phyloP scores from a whole-genome alignment of 2,113 vertebrate genomes.

The Pagrus major region DNA sequence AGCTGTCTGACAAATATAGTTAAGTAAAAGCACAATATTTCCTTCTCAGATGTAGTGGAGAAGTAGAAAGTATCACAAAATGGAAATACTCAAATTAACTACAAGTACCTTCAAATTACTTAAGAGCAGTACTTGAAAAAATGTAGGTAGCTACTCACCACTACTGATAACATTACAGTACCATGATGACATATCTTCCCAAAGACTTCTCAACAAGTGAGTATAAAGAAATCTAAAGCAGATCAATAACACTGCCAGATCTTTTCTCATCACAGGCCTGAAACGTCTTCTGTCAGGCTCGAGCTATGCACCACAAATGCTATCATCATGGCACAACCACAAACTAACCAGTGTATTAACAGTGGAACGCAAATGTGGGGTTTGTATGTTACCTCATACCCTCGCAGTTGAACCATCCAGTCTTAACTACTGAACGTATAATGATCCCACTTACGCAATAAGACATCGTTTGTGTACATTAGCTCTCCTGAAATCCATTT shows the following conservation, averaged over 20 bases:
- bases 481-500: slow-evolving; percentile 53
- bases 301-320: slow-evolving; percentile 43
- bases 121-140: too few relatives aligned
- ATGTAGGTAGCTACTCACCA: too few relatives aligned
- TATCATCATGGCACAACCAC: slow-evolving; percentile 70
- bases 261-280: slow-evolving; percentile 17
- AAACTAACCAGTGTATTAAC: slow-evolving; percentile 70
- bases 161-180: neutral
- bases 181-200: neutral
- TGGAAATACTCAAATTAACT: too few relatives aligned
- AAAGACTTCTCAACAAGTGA: slow-evolving; percentile 2
- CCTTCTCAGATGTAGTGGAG: too few relatives aligned
- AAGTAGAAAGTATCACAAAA: too few relatives aligned
- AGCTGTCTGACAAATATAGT: too few relatives aligned
- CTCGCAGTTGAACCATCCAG: slow-evolving; percentile 56
- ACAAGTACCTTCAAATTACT: too few relatives aligned
- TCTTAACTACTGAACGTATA: slow-evolving; percentile 40
- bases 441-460: slow-evolving; percentile 57
- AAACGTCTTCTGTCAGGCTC: slow-evolving; percentile 43
- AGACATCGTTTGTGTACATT: slow-evolving; percentile 52
- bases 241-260: neutral
- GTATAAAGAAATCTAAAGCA: slow-evolving; percentile 4
- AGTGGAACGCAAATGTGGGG: slow-evolving; percentile 55
- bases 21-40: too few relatives aligned
- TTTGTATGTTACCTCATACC: slow-evolving; percentile 69